Evolutionary conservation across 2,888 invertebrate genomes (phyloP).

Genomic region (Acronicta psi): DNA sequence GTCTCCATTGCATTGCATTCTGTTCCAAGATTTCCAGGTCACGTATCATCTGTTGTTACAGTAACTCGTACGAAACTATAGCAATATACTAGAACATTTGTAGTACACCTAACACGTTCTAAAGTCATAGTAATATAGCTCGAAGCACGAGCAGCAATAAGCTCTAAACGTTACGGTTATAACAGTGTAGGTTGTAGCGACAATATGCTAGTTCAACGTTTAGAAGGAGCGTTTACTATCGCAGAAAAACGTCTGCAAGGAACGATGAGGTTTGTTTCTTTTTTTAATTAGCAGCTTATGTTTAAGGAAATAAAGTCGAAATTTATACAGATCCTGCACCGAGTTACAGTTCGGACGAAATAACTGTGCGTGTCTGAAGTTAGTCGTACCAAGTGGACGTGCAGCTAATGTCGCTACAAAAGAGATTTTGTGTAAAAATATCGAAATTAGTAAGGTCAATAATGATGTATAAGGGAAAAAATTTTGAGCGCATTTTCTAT

Average conservation of each 20-base stretch:
- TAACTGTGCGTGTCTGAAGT: no score
- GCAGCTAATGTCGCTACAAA: no score
- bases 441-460: no score
- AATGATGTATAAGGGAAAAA: no score
- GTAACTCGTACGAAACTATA: not conserved
- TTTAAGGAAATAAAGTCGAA: not conserved
- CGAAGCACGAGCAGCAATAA: constrained; percentile 13
- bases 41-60: not conserved
- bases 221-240: not conserved
- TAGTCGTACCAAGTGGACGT: no score
- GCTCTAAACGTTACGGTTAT: constrained; percentile 5
- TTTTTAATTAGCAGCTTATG: constrained; percentile 22
- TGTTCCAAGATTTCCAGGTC: not conserved
- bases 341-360: no score
- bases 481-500: no score
- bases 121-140: constrained; percentile 4
- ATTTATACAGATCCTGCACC: constrained; percentile 13
- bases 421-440: no score
- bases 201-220: not conserved
- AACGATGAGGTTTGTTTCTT: constrained; percentile 17
- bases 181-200: constrained; percentile 15
- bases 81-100: not conserved
- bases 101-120: not conserved
- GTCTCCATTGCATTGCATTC: no score
- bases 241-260: constrained; percentile 11